A percentile compares a stretch with the other conserved stretches of the same genome.
Evolutionary conservation across 2,797 vertebrate species (phyloP).

Genomic region (Mormyrops boulengeri): DNA sequence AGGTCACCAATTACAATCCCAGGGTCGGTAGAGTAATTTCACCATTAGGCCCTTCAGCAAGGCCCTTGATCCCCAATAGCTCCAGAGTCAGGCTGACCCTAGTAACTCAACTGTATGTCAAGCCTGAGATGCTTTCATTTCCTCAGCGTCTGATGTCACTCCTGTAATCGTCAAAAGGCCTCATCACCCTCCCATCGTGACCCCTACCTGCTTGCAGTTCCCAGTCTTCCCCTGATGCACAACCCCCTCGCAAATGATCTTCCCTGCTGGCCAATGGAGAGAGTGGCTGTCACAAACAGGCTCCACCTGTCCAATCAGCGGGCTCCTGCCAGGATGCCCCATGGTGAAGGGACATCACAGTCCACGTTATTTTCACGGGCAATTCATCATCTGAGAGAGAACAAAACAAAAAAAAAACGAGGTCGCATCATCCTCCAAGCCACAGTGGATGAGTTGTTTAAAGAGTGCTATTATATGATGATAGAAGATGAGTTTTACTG

Average conservation of each 20-base stretch:
- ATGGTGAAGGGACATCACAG: neutral
- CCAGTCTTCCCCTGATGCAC: constrained; percentile 45
- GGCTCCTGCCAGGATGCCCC: neutral
- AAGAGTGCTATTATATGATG: neutral
- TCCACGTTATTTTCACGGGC: neutral
- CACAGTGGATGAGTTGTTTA: neutral
- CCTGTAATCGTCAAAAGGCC: neutral
- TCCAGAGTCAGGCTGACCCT: neutral
- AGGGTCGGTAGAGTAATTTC: neutral
- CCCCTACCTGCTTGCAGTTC: neutral
- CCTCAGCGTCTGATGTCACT: neutral
- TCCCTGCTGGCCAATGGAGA: constrained; percentile 18
- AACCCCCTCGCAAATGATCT: constrained; percentile 55
- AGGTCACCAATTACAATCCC: neutral
- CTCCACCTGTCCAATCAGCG: neutral
- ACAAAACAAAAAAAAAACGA: neutral
- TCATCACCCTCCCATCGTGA: neutral
- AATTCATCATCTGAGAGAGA: constrained; percentile 8
- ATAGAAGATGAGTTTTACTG: neutral
- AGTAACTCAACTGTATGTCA: neutral
- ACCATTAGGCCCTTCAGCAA: neutral
- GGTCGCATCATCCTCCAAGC: neutral
- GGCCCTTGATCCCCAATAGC: neutral
- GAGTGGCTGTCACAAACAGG: constrained; percentile 22
- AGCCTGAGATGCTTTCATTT: neutral